These are phyloP conservation scores for Netelia fuscicornis DNA, from an alignment of 2,888 invertebrate genomes.

Conservation along the genomic window DNA sequence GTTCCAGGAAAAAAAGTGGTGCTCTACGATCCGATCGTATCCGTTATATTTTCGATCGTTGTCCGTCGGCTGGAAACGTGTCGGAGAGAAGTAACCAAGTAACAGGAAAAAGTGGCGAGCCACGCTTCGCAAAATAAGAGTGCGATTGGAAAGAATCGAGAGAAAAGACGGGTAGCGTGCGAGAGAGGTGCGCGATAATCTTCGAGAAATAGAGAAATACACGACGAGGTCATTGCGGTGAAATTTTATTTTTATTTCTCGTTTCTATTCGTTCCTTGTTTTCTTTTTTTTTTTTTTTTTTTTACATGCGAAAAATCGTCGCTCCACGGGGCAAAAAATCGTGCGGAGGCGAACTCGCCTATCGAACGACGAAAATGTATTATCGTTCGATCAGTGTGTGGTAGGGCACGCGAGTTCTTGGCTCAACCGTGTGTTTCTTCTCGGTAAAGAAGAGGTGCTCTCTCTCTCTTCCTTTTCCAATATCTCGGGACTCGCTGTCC, in stretches of 20 bases:
- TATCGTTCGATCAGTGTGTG: constrained; percentile 19
- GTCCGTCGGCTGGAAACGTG: too few relatives aligned
- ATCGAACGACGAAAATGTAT: constrained; percentile 36
- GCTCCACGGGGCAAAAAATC: background rate
- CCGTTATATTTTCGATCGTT: too few relatives aligned
- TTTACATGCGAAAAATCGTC: background rate
- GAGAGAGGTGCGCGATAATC: constrained; percentile 50
- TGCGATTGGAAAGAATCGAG: constrained; percentile 7
- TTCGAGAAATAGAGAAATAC: background rate
- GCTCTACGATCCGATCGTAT: too few relatives aligned
- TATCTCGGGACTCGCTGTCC: too few relatives aligned
- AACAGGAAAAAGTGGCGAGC: too few relatives aligned
- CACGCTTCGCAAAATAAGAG: background rate
- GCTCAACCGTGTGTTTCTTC: background rate
- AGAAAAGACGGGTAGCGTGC: constrained; percentile 36
- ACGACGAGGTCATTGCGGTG: background rate
- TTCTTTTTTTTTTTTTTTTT: background rate
- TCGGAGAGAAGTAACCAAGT: too few relatives aligned
- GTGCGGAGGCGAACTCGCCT: background rate
- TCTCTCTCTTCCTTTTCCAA: background rate
- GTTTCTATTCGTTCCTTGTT: constrained; percentile 10
- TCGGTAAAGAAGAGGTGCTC: constrained; percentile 10
- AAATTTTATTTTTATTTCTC: background rate
- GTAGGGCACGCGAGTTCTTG: constrained; percentile 22
- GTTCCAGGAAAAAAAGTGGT: too few relatives aligned